Percentiles rank a stretch among this genome's conserved stretches.
These are phyloP conservation scores for Polydrusus pterygomalis DNA, from an alignment of 2,888 invertebrate species.

Conservation along the genomic window DNA sequence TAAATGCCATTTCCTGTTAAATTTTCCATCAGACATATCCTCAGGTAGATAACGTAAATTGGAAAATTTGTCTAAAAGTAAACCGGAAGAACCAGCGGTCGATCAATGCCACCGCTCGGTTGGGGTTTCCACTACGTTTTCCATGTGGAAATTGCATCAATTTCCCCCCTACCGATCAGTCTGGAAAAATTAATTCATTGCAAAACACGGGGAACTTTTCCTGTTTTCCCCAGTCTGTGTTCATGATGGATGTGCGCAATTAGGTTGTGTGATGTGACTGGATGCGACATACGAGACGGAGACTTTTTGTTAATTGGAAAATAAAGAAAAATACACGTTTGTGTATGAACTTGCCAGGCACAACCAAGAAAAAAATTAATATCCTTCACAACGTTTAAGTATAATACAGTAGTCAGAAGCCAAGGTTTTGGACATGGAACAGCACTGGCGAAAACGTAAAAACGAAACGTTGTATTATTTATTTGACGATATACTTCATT, in stretches of 20 bases:
- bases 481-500: too few species aligned
- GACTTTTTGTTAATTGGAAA: constrained; percentile 13
- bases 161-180: constrained; percentile 44
- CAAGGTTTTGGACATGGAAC: too few species aligned
- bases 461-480: too few species aligned
- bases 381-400: too few species aligned
- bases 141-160: constrained; percentile 49
- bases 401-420: too few species aligned
- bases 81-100: constrained; percentile 46
- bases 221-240: constrained; percentile 18
- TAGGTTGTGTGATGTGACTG: constrained; percentile 5
- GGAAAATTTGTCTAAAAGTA: constrained; percentile 47
- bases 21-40: constrained; percentile 34
- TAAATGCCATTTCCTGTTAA: too few species aligned
- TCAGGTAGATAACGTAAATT: constrained; percentile 36
- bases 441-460: too few species aligned
- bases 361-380: too few species aligned
- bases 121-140: constrained; percentile 36
- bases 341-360: too few species aligned
- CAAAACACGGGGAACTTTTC: constrained; percentile 22
- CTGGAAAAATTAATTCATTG: constrained; percentile 49
- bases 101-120: constrained; percentile 37
- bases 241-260: constrained; percentile 35
- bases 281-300: constrained; percentile 14
- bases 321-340: too few species aligned